Percentiles rank a stretch among this genome's conserved stretches.
These are phyloP conservation scores for Liolophura sinensis DNA, from an alignment of 1,140 invertebrate species.

Conservation along the genomic window DNA sequence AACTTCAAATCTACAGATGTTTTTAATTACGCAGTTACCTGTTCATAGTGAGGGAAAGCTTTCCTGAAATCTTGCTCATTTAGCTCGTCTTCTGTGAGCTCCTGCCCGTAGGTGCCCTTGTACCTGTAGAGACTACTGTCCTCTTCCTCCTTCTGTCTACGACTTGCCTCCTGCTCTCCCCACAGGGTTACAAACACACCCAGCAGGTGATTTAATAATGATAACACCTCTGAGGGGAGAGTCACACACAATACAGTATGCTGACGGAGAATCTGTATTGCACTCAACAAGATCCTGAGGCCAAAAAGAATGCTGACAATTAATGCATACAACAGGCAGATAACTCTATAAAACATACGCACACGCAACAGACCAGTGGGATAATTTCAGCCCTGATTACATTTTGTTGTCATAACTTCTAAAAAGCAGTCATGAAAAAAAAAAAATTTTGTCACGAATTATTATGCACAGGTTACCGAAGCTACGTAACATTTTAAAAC, in stretches of 20 bases:
- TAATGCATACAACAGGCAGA: not conserved
- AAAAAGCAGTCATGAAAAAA: no score
- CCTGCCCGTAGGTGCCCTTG: conserved; percentile 62
- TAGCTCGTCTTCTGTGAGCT: conserved; percentile 73
- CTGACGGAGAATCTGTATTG: conserved; percentile 29
- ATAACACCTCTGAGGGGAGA: conserved; percentile 26
- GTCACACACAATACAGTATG: conserved; percentile 29
- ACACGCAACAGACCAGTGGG: no score
- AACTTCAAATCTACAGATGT: no score
- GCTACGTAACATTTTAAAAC: no score
- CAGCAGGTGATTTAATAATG: conserved; percentile 34
- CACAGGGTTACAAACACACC: conserved; percentile 67
- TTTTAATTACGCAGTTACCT: conserved; percentile 44
- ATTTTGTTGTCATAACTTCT: no score
- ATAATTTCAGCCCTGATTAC: no score
- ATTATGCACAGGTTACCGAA: no score
- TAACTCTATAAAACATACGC: no score
- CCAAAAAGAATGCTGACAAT: conserved; percentile 2
- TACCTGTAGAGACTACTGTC: conserved; percentile 82
- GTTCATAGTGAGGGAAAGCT: conserved; percentile 77
- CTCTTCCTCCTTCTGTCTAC: conserved; percentile 70
- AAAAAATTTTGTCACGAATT: no score
- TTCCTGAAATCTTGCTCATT: conserved; percentile 71
- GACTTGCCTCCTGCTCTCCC: conserved; percentile 74
- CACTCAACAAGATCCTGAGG: conserved; percentile 41